Conservation (phyloP, 2,888 invertebrate species). For the Allygus modestus region DNA sequence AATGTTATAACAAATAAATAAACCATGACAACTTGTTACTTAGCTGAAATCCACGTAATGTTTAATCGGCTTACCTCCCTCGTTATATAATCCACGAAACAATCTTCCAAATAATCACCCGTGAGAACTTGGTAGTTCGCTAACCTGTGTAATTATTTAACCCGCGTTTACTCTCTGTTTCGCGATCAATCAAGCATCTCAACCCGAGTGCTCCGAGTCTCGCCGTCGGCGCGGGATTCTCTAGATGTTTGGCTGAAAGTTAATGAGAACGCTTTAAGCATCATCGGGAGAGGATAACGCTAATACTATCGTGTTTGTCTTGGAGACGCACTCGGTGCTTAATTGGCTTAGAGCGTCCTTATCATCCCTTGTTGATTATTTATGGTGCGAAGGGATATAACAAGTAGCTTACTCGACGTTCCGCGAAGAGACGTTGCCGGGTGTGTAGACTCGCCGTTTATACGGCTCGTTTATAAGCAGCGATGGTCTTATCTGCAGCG, state of each 20-base stretch:
- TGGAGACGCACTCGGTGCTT: not conserved
- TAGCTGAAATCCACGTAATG: too few species aligned
- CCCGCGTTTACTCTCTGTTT: too few species aligned
- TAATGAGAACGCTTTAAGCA: not conserved
- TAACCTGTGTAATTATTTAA: not conserved
- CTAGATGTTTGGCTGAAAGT: not conserved
- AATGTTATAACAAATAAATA: too few species aligned
- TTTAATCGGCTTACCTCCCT: too few species aligned
- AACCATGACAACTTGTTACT: too few species aligned
- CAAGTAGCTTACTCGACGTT: not conserved
- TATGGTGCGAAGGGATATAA: not conserved
- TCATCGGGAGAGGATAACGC: not conserved
- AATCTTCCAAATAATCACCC: too few species aligned
- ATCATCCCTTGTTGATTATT: constrained; percentile 3
- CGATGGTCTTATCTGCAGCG: not conserved
- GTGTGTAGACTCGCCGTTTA: not conserved
- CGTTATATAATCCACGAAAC: too few species aligned
- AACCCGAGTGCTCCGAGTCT: too few species aligned
- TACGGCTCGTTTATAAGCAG: not conserved
- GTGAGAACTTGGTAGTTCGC: too few species aligned
- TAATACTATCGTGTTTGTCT: constrained; percentile 7
- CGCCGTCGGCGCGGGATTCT: not conserved
- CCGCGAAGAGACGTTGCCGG: too few species aligned
- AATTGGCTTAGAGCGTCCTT: not conserved
- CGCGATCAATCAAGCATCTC: too few species aligned